Percentiles rank a stretch among this genome's conserved stretches.
These are phyloP conservation scores for Rhagologus leucostigma DNA, from an alignment of 2,113 vertebrate species.

Conservation along the genomic window DNA sequence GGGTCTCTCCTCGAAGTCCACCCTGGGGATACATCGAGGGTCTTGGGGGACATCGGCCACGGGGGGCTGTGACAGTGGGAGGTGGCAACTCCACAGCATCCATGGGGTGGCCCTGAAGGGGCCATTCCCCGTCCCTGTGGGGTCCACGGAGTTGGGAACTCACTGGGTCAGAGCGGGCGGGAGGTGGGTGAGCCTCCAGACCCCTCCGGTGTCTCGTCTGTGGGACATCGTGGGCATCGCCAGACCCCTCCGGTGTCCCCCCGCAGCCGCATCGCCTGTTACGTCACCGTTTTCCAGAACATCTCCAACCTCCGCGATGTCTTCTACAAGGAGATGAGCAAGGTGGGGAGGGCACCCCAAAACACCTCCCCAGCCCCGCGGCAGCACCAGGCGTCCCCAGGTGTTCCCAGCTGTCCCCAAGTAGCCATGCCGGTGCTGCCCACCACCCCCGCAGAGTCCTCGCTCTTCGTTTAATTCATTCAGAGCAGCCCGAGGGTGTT, in stretches of 20 bases:
- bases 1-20: not conserved
- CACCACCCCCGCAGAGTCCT: accelerated
- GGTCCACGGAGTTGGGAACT: not conserved
- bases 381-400: not conserved
- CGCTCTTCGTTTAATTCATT: not conserved
- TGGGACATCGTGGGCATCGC: not conserved
- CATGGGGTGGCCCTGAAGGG: not conserved
- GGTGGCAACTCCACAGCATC: not conserved
- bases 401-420: not conserved
- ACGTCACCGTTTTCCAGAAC: slow-evolving; percentile 87
- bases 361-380: accelerated
- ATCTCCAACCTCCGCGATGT: slow-evolving; percentile 84
- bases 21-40: not conserved
- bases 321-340: slow-evolving; percentile 91
- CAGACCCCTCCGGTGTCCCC: not conserved
- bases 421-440: accelerated
- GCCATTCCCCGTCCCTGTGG: not conserved
- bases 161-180: too few relatives aligned
- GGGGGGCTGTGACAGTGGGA: not conserved
- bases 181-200: not conserved
- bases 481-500: not conserved
- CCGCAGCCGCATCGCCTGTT: slow-evolving; percentile 89
- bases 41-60: not conserved
- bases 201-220: not conserved
- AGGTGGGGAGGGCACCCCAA: slow-evolving; percentile 64